Evolutionary conservation across 2,797 vertebrate genomes (phyloP).

Genomic region (Tangara arthus): DNA sequence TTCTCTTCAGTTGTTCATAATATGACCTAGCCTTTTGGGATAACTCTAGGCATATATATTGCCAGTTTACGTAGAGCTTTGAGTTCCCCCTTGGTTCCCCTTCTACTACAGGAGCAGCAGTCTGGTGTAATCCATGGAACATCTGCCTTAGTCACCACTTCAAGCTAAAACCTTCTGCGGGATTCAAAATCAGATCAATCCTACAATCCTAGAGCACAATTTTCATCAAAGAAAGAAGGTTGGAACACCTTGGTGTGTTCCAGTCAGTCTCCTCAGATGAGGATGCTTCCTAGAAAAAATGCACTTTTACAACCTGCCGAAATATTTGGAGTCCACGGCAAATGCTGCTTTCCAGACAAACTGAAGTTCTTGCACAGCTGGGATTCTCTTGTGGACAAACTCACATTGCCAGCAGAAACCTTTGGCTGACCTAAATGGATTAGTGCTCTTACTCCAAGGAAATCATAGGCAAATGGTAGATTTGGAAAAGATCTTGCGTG

Average conservation of each 20-base stretch:
- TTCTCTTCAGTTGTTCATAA: neutral
- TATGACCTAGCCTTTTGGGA: neutral
- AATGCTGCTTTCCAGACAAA: neutral
- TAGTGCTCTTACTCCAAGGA: neutral
- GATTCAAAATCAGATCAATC: neutral
- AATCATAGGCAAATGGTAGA: neutral
- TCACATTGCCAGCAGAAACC: neutral
- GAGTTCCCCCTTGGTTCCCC: neutral
- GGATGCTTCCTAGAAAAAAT: neutral
- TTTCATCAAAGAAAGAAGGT: neutral
- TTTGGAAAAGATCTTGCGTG: neutral
- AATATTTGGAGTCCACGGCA: neutral
- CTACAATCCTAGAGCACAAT: neutral
- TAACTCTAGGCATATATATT: neutral
- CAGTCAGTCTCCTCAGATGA: neutral
- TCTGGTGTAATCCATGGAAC: neutral
- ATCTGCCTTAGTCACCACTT: neutral
- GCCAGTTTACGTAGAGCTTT: neutral
- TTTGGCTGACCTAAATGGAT: neutral
- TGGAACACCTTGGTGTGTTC: neutral
- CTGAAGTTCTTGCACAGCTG: neutral
- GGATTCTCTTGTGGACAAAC: neutral
- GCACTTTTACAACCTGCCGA: neutral
- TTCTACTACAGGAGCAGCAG: neutral
- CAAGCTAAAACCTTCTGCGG: neutral